Evolutionary conservation across 2,797 vertebrate genomes (phyloP).

Genomic region (Geotrypetes seraphini): DNA sequence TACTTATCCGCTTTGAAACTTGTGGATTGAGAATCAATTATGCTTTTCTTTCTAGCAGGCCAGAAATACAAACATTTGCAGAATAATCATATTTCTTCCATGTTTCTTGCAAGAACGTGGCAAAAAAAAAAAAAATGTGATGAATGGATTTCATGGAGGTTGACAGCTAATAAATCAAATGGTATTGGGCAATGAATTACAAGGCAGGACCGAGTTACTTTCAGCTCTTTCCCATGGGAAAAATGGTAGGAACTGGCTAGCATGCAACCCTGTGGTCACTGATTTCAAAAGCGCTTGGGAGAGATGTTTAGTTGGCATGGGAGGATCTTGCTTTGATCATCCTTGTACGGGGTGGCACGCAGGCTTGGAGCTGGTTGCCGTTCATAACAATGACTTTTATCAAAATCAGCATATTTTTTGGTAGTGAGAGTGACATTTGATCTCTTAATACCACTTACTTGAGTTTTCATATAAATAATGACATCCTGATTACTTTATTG

Average conservation of each 20-base stretch:
- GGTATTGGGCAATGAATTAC: conserved; percentile 45
- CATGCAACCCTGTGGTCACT: conserved; percentile 35
- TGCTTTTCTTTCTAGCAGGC: no score
- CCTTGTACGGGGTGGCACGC: conserved; percentile 27
- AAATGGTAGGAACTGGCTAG: conserved; percentile 36
- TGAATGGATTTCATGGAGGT: conserved; percentile 33
- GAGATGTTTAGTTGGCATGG: conserved; percentile 34
- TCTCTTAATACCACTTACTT: conserved; percentile 20
- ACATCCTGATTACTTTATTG: no score
- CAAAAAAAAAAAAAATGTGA: conserved; percentile 31
- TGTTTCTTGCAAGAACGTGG: conserved; percentile 19
- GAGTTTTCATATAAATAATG: no score
- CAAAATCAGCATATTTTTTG: conserved; percentile 30
- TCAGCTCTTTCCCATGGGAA: conserved; percentile 50
- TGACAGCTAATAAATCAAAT: conserved; percentile 48
- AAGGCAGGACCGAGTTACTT: conserved; percentile 28
- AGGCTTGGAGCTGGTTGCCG: conserved; percentile 39
- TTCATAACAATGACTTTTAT: conserved; percentile 32
- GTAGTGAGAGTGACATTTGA: conserved; percentile 22
- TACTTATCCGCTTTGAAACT: no score
- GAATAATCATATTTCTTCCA: no score
- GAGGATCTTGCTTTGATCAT: conserved; percentile 36
- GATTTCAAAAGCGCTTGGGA: conserved; percentile 33
- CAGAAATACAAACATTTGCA: no score
- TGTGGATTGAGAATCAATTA: no score